A percentile compares a stretch with the other conserved stretches of the same genome.
These are phyloP conservation scores for Drosophila leontia DNA, from an alignment of 1,140 invertebrate species.

Conservation along the genomic window DNA sequence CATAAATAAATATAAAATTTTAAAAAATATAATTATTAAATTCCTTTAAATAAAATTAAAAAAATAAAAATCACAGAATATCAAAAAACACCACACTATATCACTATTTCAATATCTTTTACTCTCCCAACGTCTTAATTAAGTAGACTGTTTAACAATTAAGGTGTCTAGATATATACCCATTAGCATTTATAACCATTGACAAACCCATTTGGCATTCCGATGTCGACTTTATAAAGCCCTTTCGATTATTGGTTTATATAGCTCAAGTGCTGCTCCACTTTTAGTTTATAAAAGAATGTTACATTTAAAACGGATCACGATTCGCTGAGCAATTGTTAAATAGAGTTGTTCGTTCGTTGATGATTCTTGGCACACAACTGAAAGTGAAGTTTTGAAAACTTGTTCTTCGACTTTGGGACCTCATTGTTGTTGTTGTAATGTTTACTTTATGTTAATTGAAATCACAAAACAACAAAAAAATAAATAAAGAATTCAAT, in stretches of 20 bases:
- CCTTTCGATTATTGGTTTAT: constrained; percentile 5
- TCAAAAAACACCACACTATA: no score
- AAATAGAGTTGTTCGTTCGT: constrained; percentile 15
- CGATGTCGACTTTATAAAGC: not conserved
- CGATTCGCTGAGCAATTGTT: constrained; percentile 3
- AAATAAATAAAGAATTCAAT: constrained; percentile 39
- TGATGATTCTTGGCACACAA: constrained; percentile 45
- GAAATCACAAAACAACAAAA: constrained; percentile 18
- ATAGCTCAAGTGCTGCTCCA: not conserved
- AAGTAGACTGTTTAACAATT: constrained; percentile 2
- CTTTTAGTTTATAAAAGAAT: constrained; percentile 12
- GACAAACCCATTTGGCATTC: constrained; percentile 4
- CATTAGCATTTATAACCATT: constrained; percentile 2
- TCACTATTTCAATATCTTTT: not conserved
- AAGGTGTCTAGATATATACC: not conserved
- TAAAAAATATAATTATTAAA: not conserved
- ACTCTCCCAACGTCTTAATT: not conserved
- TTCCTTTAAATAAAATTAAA: no score
- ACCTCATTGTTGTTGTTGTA: constrained; percentile 5
- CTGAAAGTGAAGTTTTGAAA: constrained; percentile 36
- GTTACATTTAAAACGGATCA: constrained; percentile 17
- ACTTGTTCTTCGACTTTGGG: constrained; percentile 30
- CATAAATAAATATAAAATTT: not conserved
- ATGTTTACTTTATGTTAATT: constrained; percentile 41
- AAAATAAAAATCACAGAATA: no score